Base-by-base conservation (phyloP, 1,140 invertebrate genomes). In the Acromyrmex echinatior region DNA sequence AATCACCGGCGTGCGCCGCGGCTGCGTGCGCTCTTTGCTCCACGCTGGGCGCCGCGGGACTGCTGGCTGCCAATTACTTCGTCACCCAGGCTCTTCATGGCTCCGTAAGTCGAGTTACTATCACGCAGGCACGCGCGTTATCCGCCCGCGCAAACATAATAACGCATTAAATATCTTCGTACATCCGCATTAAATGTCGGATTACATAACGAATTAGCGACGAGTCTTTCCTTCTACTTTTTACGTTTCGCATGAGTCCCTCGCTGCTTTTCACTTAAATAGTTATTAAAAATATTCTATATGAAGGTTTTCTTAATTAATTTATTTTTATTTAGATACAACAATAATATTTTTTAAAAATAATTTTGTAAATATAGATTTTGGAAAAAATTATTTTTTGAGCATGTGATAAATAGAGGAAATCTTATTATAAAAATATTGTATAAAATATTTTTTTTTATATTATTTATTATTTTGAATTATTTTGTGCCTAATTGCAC, bases 21-120 rank as follows among this genome's bases (percentile, higher is more conserved):
- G 96, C 96, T 0, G 96, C 96, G 0, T 96, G 96, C 90, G 96
- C 96, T 4, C 92, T 96, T 2, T 96, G 96, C 92, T 96, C 96
- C 60, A 96, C 96, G 3, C 92, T 96, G 18, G 96, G 96, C 0
- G 96, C 96, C 49, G 96, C 96, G 4, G 96, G 96, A 14, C 88
- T 96, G 65, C 92, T 96, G 25, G 96, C 96, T 28, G 96, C 96
- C n/a, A 96, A 96, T 93, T 96, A 96, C 88, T 96, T 96, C 49
- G 96, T 96, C 71, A 96, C 95, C 3, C 96, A 96, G 91, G 96
- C 96, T 51, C 92, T 96, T 53, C 96, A 96, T 85, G 96, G 96
- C 68, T 96, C 96, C 18, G 96, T 96, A 92, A 96, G 95, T 95
- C 74, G 58, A 63, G 31, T 65, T 58, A 71, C 31, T 18, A 51